A percentile compares a stretch with the other conserved stretches of the same genome.
phyloP scores from a whole-genome alignment of 2,888 invertebrate genomes.

The Oxystoma pomonae region DNA sequence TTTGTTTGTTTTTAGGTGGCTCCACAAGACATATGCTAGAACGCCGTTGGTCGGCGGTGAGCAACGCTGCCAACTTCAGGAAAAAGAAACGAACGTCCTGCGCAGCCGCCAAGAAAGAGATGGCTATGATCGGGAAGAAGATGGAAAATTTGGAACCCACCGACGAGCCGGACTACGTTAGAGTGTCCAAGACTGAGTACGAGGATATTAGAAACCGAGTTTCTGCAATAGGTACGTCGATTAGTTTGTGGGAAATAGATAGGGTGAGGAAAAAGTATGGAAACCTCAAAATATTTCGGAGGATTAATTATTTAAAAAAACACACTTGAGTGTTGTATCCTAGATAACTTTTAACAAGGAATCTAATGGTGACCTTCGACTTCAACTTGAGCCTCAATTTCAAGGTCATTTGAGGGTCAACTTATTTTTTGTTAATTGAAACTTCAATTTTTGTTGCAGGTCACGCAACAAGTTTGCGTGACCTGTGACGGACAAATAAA shows the following conservation, averaged over 20 bases:
- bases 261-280: no score
- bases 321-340: no score
- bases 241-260: slow-evolving; percentile 47
- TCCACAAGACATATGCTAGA: slow-evolving; percentile 37
- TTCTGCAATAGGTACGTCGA: slow-evolving; percentile 56
- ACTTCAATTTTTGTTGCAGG: no score
- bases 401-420: no score
- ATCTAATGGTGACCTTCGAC: no score
- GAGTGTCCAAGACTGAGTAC: slow-evolving; percentile 70
- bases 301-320: no score
- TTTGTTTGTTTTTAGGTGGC: background rate
- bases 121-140: slow-evolving; percentile 36
- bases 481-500: no score
- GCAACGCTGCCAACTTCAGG: slow-evolving; percentile 41
- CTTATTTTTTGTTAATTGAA: no score
- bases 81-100: slow-evolving; percentile 24
- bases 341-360: no score
- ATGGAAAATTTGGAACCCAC: slow-evolving; percentile 4
- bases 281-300: no score
- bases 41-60: slow-evolving; percentile 55
- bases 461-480: no score
- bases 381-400: no score
- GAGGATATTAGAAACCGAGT: slow-evolving; percentile 74
- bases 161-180: slow-evolving; percentile 56
- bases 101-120: slow-evolving; percentile 14